phyloP scores from a whole-genome alignment of 2,113 vertebrate genomes.

The Sphaerodactylus townsendi region DNA sequence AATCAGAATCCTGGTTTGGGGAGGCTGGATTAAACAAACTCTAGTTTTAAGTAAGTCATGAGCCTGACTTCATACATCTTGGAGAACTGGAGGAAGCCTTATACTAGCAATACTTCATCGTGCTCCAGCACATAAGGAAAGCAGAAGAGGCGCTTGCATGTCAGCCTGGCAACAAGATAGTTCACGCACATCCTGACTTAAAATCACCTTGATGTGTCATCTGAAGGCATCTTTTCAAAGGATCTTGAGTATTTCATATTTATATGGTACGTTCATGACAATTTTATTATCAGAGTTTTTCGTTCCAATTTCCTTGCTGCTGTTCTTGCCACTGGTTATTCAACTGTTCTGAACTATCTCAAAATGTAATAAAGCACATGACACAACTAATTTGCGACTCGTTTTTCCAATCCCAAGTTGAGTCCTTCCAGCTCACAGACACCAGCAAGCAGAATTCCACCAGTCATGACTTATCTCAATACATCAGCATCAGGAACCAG shows the following conservation, averaged over 20 bases:
- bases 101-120: too few species aligned
- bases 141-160: too few species aligned
- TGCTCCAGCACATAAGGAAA: too few species aligned
- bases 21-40: too few species aligned
- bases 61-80: too few species aligned
- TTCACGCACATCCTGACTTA: too few species aligned
- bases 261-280: not conserved
- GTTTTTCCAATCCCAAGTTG: not conserved
- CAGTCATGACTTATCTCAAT: not conserved
- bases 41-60: too few species aligned
- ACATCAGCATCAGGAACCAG: not conserved
- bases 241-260: not conserved
- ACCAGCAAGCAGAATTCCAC: not conserved
- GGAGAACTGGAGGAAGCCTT: too few species aligned
- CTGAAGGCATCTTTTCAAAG: not conserved
- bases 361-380: not conserved
- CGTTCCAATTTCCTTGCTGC: not conserved
- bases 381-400: not conserved
- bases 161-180: too few species aligned
- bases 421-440: too few species aligned
- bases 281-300: not conserved
- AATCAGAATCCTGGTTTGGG: too few species aligned
- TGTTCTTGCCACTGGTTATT: not conserved
- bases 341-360: not conserved
- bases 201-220: too few species aligned